phyloP scores from a whole-genome alignment of 2,797 vertebrate species.

The Pseudotriccus pelzelni region DNA sequence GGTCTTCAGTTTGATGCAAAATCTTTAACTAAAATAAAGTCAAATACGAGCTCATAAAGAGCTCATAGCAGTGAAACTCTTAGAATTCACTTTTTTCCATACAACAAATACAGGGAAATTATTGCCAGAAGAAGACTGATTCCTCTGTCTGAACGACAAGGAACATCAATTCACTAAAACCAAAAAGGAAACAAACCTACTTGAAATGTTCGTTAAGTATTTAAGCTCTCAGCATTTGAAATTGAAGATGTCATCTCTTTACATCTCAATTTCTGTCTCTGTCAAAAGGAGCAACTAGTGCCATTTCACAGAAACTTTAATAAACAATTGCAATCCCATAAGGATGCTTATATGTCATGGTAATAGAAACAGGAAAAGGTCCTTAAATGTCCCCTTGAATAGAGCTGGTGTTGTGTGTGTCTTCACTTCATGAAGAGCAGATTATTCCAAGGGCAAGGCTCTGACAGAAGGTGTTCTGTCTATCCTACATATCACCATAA shows the following conservation, averaged over 20 bases:
- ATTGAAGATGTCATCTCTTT: not conserved
- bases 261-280: not conserved
- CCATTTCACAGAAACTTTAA: not conserved
- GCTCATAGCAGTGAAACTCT: not conserved
- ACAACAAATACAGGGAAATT: not conserved
- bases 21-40: not conserved
- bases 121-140: not conserved
- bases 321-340: not conserved
- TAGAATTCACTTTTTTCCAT: not conserved
- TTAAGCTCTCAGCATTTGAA: not conserved
- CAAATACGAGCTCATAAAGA: not conserved
- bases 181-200: not conserved
- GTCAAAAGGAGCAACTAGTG: not conserved
- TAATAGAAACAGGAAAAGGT: not conserved
- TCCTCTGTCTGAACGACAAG: not conserved
- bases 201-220: not conserved
- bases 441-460: not conserved
- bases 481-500: not conserved
- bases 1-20: not conserved
- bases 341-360: fast-evolving
- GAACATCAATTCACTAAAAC: not conserved
- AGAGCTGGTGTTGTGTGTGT: not conserved
- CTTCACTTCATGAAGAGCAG: not conserved
- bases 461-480: not conserved
- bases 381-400: not conserved